Conservation (phyloP, 2,888 invertebrate species). For the Polyploca ridens region DNA sequence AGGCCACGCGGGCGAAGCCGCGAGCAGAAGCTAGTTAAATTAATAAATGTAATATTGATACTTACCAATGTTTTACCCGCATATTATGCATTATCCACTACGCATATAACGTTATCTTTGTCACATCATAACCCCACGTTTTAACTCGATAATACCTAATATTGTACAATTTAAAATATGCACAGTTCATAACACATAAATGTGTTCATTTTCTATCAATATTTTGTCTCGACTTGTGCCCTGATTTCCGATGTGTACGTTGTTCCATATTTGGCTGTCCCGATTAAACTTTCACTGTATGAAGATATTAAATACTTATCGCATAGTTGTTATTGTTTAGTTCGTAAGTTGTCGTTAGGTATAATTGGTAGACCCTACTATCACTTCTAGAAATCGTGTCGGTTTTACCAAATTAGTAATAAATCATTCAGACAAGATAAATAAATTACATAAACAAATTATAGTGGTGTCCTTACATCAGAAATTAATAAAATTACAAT, state of each 20-base stretch:
- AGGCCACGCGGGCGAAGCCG: too few species aligned
- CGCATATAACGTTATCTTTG: not conserved
- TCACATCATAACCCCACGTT: not conserved
- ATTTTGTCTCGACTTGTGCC: slow-evolving; percentile 2
- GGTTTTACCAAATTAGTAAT: too few species aligned
- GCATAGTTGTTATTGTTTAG: not conserved
- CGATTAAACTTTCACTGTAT: not conserved
- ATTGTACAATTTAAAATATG: not conserved
- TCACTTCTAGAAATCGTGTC: not conserved
- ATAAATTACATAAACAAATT: too few species aligned
- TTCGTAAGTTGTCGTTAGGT: not conserved
- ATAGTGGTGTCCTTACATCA: too few species aligned
- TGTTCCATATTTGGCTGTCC: not conserved
- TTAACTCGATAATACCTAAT: not conserved
- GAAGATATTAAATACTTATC: too few species aligned
- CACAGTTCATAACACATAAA: not conserved
- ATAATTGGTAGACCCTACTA: not conserved
- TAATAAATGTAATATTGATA: not conserved
- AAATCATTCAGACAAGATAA: too few species aligned
- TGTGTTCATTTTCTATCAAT: not conserved
- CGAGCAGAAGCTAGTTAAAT: too few species aligned
- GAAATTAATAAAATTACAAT: too few species aligned
- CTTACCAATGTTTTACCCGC: slow-evolving; percentile 4
- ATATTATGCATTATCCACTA: not conserved
- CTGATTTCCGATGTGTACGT: not conserved